These are phyloP conservation scores for Coelopa pilipes DNA, from an alignment of 2,888 invertebrate genomes.

Conservation along the genomic window DNA sequence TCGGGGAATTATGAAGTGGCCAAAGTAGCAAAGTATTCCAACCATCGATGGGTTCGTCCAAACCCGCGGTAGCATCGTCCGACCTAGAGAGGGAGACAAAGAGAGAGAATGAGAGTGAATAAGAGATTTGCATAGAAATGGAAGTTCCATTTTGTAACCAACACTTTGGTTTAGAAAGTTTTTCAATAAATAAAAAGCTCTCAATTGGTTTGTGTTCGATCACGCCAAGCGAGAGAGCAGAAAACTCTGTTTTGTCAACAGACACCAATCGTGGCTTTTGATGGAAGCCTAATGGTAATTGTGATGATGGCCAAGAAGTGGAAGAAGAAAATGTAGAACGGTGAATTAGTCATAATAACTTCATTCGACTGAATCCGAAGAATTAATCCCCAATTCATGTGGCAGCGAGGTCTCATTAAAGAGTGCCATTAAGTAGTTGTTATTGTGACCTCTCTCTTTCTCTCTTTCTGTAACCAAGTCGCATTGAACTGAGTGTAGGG, in stretches of 20 bases:
- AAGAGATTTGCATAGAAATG: conserved; percentile 36
- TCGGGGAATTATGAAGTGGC: conserved; percentile 29
- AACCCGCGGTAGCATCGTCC: too few relatives aligned
- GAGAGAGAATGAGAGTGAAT: too few relatives aligned
- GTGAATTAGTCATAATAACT: background rate
- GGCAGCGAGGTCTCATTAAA: background rate
- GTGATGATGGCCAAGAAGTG: too few relatives aligned
- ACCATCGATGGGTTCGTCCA: conserved; percentile 14
- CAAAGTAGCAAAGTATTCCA: background rate
- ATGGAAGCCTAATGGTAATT: too few relatives aligned
- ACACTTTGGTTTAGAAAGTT: conserved; percentile 34
- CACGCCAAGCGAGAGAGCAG: background rate
- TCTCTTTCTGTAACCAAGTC: too few relatives aligned
- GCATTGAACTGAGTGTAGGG: conserved; percentile 8
- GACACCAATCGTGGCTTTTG: too few relatives aligned
- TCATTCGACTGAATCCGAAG: conserved; percentile 12
- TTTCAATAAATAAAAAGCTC: conserved; percentile 24
- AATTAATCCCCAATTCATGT: background rate
- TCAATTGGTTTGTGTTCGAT: conserved; percentile 24
- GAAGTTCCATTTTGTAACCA: conserved; percentile 13
- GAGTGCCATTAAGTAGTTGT: background rate
- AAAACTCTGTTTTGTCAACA: background rate
- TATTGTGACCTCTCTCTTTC: background rate
- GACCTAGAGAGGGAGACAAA: too few relatives aligned
- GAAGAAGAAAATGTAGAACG: too few relatives aligned